Evolutionary conservation across 2,888 invertebrate species (phyloP).

Genomic region (Phortica okadai): DNA sequence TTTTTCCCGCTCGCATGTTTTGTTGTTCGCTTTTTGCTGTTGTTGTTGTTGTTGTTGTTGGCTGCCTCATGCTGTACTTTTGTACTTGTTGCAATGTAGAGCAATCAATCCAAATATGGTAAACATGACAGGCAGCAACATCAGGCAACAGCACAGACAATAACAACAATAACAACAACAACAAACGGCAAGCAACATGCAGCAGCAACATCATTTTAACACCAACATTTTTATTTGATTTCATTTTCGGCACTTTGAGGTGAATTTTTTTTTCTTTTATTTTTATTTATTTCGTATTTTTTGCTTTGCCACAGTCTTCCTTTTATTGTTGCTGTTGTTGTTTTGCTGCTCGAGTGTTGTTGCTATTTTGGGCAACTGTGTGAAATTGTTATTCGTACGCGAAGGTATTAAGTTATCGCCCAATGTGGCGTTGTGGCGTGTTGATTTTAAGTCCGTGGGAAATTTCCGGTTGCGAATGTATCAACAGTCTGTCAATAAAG

Average conservation of each 20-base stretch:
- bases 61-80: constrained; percentile 29
- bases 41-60: constrained; percentile 45
- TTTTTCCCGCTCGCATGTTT: constrained; percentile 31
- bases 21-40: constrained; percentile 39
- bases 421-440: not conserved
- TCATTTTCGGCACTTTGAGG: constrained; percentile 29
- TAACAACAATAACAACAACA: constrained; percentile 32
- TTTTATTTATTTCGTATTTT: constrained; percentile 23
- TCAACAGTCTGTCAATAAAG: not conserved
- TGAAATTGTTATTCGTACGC: constrained; percentile 18
- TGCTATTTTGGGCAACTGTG: constrained; percentile 22
- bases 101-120: constrained; percentile 73
- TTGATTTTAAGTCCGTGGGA: constrained; percentile 22
- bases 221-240: constrained; percentile 34
- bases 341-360: not conserved
- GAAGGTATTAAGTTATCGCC: constrained; percentile 15
- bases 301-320: not conserved
- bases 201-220: constrained; percentile 45
- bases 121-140: constrained; percentile 26
- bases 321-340: not conserved
- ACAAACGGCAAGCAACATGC: constrained; percentile 33
- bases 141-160: constrained; percentile 1
- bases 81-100: constrained; percentile 57
- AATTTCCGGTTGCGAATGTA: constrained; percentile 11
- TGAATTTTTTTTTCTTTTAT: constrained; percentile 17